A percentile compares a stretch with the other conserved stretches of the same genome.
phyloP scores from a whole-genome alignment of 1,140 invertebrate genomes.

The Saccostrea echinata region DNA sequence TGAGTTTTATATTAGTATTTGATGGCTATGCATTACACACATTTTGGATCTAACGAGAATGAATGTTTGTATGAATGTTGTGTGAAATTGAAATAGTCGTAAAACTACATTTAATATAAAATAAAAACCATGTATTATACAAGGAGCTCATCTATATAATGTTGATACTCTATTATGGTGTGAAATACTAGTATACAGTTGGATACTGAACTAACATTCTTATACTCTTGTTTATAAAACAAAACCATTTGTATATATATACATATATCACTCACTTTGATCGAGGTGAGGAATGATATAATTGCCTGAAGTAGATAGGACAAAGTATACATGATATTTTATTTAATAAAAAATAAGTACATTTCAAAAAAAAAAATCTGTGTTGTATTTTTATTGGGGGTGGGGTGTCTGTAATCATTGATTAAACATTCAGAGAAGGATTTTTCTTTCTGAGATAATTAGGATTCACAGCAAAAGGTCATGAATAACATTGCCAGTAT shows the following conservation, averaged over 20 bases:
- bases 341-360: slow-evolving; percentile 9
- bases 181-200: not conserved
- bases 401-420: too few relatives aligned
- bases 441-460: too few relatives aligned
- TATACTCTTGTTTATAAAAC: slow-evolving; percentile 7
- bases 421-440: too few relatives aligned
- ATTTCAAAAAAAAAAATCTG: too few relatives aligned
- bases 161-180: not conserved
- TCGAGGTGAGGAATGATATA: not conserved
- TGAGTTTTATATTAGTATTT: not conserved
- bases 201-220: not conserved
- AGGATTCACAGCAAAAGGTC: too few relatives aligned
- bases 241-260: not conserved
- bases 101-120: not conserved
- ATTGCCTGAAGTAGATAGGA: slow-evolving; percentile 8
- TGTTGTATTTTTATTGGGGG: too few relatives aligned
- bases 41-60: not conserved
- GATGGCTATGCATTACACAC: not conserved
- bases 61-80: not conserved
- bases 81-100: not conserved
- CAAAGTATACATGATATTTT: slow-evolving; percentile 17
- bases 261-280: not conserved
- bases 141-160: not conserved
- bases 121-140: not conserved
- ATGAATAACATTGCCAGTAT: too few relatives aligned